Evolutionary conservation across 1,140 invertebrate genomes (phyloP), one percentile per base, ranked within the genome.

Genomic region (Drosophila baimaii): DNA sequence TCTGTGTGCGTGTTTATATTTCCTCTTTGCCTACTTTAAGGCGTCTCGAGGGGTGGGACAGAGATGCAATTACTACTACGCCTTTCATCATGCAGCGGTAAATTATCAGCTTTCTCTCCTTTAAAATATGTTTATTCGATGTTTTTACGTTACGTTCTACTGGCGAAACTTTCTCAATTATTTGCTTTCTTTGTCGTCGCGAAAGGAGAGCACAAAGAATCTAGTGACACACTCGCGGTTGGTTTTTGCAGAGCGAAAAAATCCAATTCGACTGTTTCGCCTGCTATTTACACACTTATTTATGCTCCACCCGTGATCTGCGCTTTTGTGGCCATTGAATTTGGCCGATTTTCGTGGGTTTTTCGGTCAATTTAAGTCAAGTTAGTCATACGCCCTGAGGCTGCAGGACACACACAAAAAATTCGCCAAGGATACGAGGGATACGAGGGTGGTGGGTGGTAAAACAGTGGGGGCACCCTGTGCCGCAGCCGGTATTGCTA

Each of bases 361-460:
- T 71, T 37, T 17, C 13, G 25, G 8, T 10, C 19, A 25, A 39
- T 56, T 71, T 55, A 21, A 29, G 12, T 44, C 37, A 31, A 52
- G 70, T 68, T 27, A 35, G 17, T 72, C 46, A 37, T 72, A 73
- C 66, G 70, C 52, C 70, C 68, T 71, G 64, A 33, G 49, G 49
- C 54, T 55, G 41, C 44, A 81, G 61, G 61, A 74, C 75, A 76
- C 64, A 79, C 68, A 75, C 66, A 68, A 75, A 77, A 82, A 68
- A 65, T 64, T 82, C 80, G 79, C 46, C 68, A 83, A 82, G 80
- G 80, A 82, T 82, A 78, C 74, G 23, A 58, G 47, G 80, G 80
- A 82, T 82, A 78, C 74, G 23, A 58, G 47, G 65, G 66, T 70
- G 66, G 44, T 66, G 66, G 66, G 62, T 29, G 31, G 64, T 29